These are phyloP conservation scores for Cyrtorhinus lividipennis DNA, from an alignment of 1,140 invertebrate genomes.

Conservation along the genomic window DNA sequence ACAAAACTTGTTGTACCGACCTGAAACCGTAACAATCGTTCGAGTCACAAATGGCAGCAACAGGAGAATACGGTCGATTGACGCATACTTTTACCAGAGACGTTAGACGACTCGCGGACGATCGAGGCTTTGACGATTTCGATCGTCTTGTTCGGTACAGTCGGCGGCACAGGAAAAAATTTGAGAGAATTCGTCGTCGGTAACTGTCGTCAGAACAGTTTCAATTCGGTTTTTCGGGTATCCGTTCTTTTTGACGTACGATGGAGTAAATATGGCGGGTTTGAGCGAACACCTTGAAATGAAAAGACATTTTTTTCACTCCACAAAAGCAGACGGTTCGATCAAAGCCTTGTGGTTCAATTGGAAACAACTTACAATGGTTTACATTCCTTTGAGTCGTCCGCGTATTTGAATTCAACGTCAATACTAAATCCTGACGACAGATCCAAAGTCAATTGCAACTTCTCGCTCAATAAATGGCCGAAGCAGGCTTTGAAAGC, in stretches of 20 bases:
- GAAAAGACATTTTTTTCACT: background rate
- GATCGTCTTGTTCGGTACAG: background rate
- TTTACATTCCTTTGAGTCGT: background rate
- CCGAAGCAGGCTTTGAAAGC: slow-evolving; percentile 1
- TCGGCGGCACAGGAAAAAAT: background rate
- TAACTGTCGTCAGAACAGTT: background rate
- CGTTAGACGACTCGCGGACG: background rate
- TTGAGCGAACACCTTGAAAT: background rate
- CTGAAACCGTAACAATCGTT: too few relatives aligned
- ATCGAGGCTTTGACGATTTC: background rate
- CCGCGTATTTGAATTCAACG: background rate
- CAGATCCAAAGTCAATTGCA: background rate
- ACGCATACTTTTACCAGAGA: background rate
- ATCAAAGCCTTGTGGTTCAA: too few relatives aligned
- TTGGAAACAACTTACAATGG: background rate
- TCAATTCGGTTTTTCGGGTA: background rate
- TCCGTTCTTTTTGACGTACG: background rate
- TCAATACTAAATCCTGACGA: background rate
- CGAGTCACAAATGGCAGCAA: too few relatives aligned
- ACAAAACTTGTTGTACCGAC: slow-evolving; percentile 77
- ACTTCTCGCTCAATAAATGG: background rate
- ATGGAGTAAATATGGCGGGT: background rate
- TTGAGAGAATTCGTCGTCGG: background rate
- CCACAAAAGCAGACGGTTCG: background rate
- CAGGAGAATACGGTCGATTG: too few relatives aligned